Evolutionary conservation across 2,797 vertebrate genomes (phyloP).

Genomic region (Amblyopsis hoosieri): DNA sequence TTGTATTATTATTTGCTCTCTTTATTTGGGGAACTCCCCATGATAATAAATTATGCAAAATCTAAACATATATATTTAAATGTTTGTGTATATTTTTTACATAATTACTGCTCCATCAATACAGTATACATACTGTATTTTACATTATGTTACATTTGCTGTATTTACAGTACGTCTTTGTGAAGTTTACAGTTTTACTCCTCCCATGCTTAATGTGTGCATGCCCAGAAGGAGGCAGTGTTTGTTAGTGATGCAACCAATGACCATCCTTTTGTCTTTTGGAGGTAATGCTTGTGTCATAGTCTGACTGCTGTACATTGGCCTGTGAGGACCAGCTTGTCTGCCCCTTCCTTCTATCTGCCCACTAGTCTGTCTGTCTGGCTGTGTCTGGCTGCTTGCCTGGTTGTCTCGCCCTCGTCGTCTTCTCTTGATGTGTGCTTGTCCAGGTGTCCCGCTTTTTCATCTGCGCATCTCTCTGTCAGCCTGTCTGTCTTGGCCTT

Average conservation of each 20-base stretch:
- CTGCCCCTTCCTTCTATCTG: conserved; percentile 44
- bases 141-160: no score
- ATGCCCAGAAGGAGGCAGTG: conserved; percentile 72
- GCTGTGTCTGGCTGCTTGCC: conserved; percentile 27
- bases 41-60: no score
- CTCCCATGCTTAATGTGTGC: conserved; percentile 5
- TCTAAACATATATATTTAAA: no score
- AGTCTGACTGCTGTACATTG: conserved; percentile 42
- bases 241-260: conserved; percentile 46
- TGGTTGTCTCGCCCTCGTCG: conserved; percentile 19
- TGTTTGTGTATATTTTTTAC: no score
- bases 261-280: conserved; percentile 63
- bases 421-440: conserved; percentile 5
- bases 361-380: conserved; percentile 8
- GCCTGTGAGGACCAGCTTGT: conserved; percentile 61
- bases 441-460: conserved; percentile 2
- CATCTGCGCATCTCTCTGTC: conserved; percentile 18
- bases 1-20: no score
- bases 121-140: no score
- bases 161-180: background rate
- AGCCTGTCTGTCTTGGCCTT: conserved; percentile 30
- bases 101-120: no score
- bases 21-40: no score
- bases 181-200: no score
- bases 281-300: conserved; percentile 72